Percentiles rank a stretch among this genome's conserved stretches.
Evolutionary conservation across 2,888 invertebrate genomes (phyloP).

Genomic region (Cheilosia vulpina): DNA sequence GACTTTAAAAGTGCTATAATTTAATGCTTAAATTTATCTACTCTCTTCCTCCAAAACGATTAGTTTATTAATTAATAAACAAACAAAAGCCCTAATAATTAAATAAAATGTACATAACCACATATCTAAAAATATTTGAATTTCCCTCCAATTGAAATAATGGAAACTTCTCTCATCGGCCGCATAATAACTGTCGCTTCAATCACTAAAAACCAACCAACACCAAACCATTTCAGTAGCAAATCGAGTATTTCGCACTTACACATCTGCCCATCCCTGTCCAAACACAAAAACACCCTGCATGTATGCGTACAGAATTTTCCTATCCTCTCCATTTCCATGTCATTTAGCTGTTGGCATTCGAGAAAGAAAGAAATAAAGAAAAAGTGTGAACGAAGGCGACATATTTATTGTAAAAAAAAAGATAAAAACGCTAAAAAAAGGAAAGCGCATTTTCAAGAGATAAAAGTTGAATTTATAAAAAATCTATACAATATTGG

Average conservation of each 20-base stretch:
- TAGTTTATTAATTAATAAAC: too few relatives aligned
- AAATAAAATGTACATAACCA: not conserved
- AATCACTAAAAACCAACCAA: conserved; percentile 24
- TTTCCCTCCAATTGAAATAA: conserved; percentile 54
- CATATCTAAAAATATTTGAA: conserved; percentile 27
- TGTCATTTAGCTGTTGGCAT: conserved; percentile 78
- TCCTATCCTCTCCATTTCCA: conserved; percentile 75
- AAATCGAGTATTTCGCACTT: conserved; percentile 21
- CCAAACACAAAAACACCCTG: conserved; percentile 25
- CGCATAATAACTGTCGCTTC: conserved; percentile 37
- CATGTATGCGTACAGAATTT: conserved; percentile 70
- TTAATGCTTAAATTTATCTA: too few relatives aligned
- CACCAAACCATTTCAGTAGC: conserved; percentile 36
- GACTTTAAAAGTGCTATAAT: too few relatives aligned
- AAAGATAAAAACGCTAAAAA: conserved; percentile 60
- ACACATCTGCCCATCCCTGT: conserved; percentile 24
- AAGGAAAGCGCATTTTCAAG: conserved; percentile 73
- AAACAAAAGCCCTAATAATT: too few relatives aligned
- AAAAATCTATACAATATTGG: conserved; percentile 64
- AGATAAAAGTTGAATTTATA: conserved; percentile 64
- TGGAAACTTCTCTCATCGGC: conserved; percentile 39
- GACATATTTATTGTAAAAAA: conserved; percentile 74
- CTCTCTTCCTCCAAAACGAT: too few relatives aligned
- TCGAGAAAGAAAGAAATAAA: conserved; percentile 76
- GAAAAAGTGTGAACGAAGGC: conserved; percentile 71